These are phyloP conservation scores for Naso thynnoides DNA, from an alignment of 2,797 vertebrate species.

Conservation along the genomic window DNA sequence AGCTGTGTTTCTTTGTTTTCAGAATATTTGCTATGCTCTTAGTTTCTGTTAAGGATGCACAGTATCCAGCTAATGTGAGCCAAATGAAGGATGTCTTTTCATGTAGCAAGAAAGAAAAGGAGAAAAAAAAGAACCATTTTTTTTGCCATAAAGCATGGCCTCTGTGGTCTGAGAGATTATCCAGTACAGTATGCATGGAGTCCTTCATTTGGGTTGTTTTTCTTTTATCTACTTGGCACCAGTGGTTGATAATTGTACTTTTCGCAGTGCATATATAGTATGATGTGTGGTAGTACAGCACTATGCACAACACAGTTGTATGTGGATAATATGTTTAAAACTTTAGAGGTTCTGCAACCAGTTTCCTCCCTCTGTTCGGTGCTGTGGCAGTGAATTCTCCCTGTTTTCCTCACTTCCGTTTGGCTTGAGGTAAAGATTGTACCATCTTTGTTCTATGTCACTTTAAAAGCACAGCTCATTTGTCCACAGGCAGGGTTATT, in stretches of 20 bases:
- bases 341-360: conserved; percentile 22
- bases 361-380: conserved; percentile 34
- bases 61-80: conserved; percentile 77
- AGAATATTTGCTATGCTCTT: conserved; percentile 60
- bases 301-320: conserved; percentile 62
- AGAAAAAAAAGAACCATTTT: conserved; percentile 49
- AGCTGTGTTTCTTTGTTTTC: conserved; percentile 52
- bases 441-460: conserved; percentile 35
- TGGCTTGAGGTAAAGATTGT: conserved; percentile 43
- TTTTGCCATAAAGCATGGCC: conserved; percentile 65
- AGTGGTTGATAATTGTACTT: conserved; percentile 60
- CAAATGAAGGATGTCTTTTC: conserved; percentile 83
- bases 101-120: conserved; percentile 74
- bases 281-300: conserved; percentile 49
- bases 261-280: conserved; percentile 52
- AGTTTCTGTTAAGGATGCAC: conserved; percentile 67
- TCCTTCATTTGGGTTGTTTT: conserved; percentile 65
- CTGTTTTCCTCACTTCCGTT: conserved; percentile 24
- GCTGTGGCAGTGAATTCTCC: conserved; percentile 35
- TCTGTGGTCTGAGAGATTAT: conserved; percentile 73
- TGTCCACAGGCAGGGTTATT: conserved; percentile 33
- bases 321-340: conserved; percentile 30
- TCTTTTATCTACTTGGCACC: conserved; percentile 42
- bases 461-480: conserved; percentile 50
- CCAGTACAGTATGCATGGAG: conserved; percentile 61